These are phyloP conservation scores for Penaeus indicus DNA, from an alignment of 1,140 invertebrate genomes.

Conservation along the genomic window DNA sequence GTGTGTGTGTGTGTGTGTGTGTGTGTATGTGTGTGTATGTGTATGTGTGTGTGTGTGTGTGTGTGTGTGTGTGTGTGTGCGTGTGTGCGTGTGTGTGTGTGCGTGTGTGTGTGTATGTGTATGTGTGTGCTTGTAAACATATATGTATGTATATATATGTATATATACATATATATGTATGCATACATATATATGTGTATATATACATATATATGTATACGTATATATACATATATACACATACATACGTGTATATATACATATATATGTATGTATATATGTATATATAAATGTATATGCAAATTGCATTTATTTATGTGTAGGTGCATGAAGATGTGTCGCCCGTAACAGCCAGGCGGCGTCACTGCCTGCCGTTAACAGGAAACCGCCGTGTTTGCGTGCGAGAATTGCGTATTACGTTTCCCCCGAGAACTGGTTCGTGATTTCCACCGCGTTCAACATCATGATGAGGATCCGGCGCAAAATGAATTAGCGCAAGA, in stretches of 20 bases:
- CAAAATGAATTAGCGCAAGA: no score
- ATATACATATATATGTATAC: not conserved
- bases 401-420: no score
- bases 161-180: not conserved
- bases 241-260: not conserved
- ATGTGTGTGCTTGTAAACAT: not conserved
- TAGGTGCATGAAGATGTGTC: not conserved
- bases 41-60: not conserved
- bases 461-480: no score
- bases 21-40: not conserved
- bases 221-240: not conserved
- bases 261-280: not conserved
- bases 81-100: not conserved
- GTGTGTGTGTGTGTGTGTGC: no score
- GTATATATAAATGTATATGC: not conserved
- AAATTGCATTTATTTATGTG: not conserved
- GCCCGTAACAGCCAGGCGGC: no score
- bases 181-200: not conserved
- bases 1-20: not conserved
- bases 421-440: no score
- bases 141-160: not conserved
- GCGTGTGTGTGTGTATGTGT: not conserved
- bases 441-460: no score
- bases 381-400: no score
- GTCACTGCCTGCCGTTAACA: no score